phyloP scores from a whole-genome alignment of 2,797 vertebrate genomes.

The Trachops cirrhosus region DNA sequence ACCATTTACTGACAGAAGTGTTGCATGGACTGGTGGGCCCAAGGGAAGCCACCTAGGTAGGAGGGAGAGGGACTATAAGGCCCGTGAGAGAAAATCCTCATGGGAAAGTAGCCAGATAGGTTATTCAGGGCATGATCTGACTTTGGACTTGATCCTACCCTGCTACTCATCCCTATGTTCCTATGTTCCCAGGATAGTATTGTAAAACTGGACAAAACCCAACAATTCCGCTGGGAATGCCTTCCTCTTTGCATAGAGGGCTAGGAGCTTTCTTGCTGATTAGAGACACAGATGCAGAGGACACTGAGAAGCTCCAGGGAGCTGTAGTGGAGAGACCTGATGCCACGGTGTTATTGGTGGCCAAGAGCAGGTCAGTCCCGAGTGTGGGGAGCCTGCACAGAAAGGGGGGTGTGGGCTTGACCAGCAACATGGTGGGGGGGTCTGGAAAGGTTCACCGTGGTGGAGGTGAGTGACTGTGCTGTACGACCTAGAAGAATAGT shows the following conservation, averaged over 20 bases:
- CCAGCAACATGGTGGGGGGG: background rate
- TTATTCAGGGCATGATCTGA: background rate
- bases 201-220: background rate
- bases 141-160: background rate
- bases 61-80: background rate
- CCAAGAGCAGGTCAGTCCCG: background rate
- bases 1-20: background rate
- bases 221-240: background rate
- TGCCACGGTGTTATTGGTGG: background rate
- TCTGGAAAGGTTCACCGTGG: background rate
- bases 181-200: background rate
- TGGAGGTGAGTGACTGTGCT: background rate
- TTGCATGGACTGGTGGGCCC: background rate
- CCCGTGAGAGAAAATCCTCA: background rate
- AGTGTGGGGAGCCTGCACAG: background rate
- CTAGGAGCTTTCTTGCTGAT: background rate
- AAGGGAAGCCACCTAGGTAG: background rate
- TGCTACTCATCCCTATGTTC: background rate
- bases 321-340: background rate
- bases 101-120: background rate
- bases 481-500: background rate
- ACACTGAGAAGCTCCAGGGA: background rate
- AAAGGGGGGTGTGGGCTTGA: background rate
- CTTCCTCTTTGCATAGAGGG: background rate
- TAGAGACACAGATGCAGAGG: background rate